These are phyloP conservation scores for Theonella swinhoei DNA, from an alignment of 37 sponge, comb jelly and placozoan species.

Conservation along the genomic window DNA sequence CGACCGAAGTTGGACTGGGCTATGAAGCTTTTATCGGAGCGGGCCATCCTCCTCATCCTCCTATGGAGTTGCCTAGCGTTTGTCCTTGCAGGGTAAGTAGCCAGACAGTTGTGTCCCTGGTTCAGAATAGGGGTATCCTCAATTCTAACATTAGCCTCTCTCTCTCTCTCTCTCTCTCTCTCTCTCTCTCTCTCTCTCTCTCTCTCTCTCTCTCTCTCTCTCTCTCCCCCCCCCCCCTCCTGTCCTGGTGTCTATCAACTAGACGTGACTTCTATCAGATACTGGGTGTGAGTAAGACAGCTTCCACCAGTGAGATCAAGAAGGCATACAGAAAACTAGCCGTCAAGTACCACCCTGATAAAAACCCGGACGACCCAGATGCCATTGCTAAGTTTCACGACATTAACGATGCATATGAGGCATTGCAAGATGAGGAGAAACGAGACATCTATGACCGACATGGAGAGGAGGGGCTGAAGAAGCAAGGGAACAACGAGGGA, in stretches of 20 bases:
- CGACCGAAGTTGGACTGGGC: neutral
- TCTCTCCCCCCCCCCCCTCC: neutral
- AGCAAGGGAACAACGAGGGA: conserved; percentile 38
- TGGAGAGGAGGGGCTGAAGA: conserved; percentile 95
- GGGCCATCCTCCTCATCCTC: conserved; percentile 1
- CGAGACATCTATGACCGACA: conserved; percentile 84
- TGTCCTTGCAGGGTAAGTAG: conserved; percentile 34
- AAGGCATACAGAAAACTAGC: conserved; percentile 96
- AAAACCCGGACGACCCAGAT: conserved; percentile 85
- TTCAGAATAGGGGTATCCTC: neutral
- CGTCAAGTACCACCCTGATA: conserved; percentile 94
- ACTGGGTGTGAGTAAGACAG: conserved; percentile 84
- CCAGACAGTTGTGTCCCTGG: no score
- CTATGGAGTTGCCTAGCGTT: conserved; percentile 16
- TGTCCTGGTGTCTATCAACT: neutral
- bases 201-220: conserved; percentile 3
- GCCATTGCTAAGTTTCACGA: conserved; percentile 90
- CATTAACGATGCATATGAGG: conserved; percentile 94
- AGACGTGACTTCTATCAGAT: conserved; percentile 98
- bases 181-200: neutral
- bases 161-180: neutral
- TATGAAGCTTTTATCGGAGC: neutral
- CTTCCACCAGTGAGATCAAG: conserved; percentile 92
- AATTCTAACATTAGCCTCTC: neutral
- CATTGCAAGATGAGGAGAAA: conserved; percentile 86